These are phyloP conservation scores for Allygus modestus DNA, from an alignment of 2,888 invertebrate species.

Conservation along the genomic window DNA sequence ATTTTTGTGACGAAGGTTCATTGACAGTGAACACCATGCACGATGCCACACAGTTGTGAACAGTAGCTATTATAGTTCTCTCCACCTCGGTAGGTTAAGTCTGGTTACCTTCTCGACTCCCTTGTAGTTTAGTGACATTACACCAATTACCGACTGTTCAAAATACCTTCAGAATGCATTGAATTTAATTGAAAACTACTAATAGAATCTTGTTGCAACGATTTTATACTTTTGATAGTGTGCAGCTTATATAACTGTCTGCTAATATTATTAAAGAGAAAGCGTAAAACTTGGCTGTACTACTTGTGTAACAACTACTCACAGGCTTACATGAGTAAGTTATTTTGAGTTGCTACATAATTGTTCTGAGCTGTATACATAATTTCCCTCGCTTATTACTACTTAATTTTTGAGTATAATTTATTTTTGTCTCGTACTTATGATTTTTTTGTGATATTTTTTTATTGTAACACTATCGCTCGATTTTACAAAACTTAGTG, in stretches of 20 bases:
- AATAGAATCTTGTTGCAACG: background rate
- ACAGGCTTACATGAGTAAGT: no score
- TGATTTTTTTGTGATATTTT: slow-evolving; percentile 18
- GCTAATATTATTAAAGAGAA: no score
- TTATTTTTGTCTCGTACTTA: slow-evolving; percentile 4
- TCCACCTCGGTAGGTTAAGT: no score
- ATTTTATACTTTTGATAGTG: background rate
- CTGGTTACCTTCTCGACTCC: background rate
- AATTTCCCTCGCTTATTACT: background rate
- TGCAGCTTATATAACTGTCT: no score
- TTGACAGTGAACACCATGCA: background rate
- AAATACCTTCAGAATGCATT: background rate
- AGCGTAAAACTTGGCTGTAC: no score
- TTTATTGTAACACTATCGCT: background rate
- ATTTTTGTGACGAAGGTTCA: no score
- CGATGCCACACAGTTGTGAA: background rate
- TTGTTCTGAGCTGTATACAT: background rate
- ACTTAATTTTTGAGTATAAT: background rate
- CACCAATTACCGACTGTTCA: no score
- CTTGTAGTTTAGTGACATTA: background rate
- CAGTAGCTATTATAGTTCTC: background rate
- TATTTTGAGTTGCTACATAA: no score
- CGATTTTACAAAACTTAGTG: background rate
- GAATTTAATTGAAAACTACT: background rate
- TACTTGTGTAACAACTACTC: no score